Conservation (phyloP, 2,888 invertebrate species). For the Chrysodeixis includens region DNA sequence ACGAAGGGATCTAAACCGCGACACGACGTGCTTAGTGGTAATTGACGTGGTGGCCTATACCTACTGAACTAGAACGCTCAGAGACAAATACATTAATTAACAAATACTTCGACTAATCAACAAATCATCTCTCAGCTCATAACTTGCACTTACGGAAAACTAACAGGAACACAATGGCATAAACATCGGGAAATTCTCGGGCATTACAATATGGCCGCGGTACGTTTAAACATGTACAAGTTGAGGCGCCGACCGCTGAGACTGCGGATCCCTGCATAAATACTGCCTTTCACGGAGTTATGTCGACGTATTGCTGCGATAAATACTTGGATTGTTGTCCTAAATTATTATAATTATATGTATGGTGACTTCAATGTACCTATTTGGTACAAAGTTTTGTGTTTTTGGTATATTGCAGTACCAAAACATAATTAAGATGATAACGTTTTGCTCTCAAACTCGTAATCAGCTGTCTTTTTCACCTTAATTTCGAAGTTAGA, state of each 20-base stretch:
- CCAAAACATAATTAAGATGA: too few species aligned
- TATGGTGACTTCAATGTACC: too few species aligned
- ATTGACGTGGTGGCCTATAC: too few species aligned
- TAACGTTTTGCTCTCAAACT: too few species aligned
- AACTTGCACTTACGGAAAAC: constrained; percentile 43
- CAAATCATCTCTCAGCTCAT: constrained; percentile 9
- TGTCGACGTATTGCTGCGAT: background rate
- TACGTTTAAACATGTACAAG: constrained; percentile 48
- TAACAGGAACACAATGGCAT: constrained; percentile 59
- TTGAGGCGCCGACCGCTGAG: constrained; percentile 44
- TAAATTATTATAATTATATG: background rate
- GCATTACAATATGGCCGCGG: constrained; percentile 56
- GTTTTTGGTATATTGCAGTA: too few species aligned
- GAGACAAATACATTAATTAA: background rate
- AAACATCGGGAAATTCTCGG: constrained; percentile 61
- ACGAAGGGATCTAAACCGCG: too few species aligned
- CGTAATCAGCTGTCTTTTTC: too few species aligned
- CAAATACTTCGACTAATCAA: background rate
- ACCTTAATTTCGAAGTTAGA: too few species aligned
- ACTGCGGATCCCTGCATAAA: constrained; percentile 38
- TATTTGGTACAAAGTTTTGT: too few species aligned
- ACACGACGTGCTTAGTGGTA: too few species aligned
- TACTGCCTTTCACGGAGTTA: constrained; percentile 14
- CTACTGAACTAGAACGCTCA: too few species aligned
- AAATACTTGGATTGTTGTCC: background rate